Conservation (phyloP, 2,113 vertebrate genomes). For the Carettochelys insculpta region DNA sequence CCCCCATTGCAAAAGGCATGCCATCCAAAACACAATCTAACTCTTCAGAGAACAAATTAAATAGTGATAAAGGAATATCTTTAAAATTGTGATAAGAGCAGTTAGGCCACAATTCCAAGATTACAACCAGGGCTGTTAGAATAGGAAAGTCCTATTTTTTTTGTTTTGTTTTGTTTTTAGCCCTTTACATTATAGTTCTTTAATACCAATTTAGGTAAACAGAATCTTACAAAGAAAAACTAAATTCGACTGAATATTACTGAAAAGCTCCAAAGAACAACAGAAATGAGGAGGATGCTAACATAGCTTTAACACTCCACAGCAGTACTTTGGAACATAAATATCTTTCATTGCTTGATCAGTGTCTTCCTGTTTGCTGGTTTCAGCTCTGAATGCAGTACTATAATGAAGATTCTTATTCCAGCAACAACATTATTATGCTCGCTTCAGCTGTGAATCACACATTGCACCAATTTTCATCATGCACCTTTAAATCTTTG, state of each 20-base stretch:
- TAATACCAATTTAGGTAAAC: background rate
- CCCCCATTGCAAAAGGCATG: background rate
- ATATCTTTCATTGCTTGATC: background rate
- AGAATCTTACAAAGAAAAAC: background rate
- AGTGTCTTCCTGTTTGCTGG: background rate
- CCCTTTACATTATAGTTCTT: background rate
- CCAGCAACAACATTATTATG: accelerated
- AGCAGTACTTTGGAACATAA: background rate
- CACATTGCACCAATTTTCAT: background rate
- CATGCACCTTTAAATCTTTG: background rate
- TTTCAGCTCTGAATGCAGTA: background rate
- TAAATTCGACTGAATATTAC: background rate
- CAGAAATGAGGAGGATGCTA: background rate
- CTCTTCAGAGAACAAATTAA: background rate
- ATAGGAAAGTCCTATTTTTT: background rate
- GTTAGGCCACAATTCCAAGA: background rate
- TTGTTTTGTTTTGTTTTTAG: background rate
- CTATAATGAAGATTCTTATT: background rate
- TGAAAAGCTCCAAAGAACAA: background rate
- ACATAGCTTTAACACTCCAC: background rate
- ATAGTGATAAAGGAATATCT: background rate
- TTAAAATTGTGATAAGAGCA: background rate
- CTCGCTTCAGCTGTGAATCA: background rate
- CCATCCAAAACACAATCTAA: background rate
- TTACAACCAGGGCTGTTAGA: background rate